Evolutionary conservation across 2,113 vertebrate species (phyloP), one percentile per base, ranked within the genome.

Genomic region (Cygnus atratus): DNA sequence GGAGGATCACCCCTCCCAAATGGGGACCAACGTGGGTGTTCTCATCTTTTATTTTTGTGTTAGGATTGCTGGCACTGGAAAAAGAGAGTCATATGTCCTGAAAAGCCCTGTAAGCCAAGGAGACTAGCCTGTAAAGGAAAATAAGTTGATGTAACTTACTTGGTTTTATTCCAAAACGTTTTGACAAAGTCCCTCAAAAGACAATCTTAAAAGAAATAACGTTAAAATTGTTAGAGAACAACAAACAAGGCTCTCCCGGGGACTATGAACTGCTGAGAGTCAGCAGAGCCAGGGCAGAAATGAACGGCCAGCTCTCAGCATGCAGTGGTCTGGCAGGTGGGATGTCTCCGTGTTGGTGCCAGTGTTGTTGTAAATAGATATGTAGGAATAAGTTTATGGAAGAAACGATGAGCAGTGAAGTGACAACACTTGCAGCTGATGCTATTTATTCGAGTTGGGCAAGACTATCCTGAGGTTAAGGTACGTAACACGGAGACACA

Each of bases 401-500:
- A 68, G 55, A 17, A 46, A 13, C 0, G 18, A 61, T 31, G 84
- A 88, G 71, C 41, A 24, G 25, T 3, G 48, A 55, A 59, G 57
- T 13, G 55, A 58, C 58, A 50, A 15, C 71, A 26, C 3, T 54
- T 7, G 29, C 48, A 65, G 84, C 43, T 29, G 57, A 55, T 13
- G 44, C 25, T 25, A 11, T n/a, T 81, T 70, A 19, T 79, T 74
- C 25, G 43, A 24, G n/a, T 31, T 6, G 50, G 90, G 59, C 2
- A 5, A 15, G 61, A 4, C 7, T 0, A 2, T 24, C 13, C 39
- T 2, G n/a, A 78, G 28, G 35, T 31, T 62, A 62, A 68, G n/a
- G 55, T 20, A 15, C 24, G 2, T 24, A 33, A 19, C 12, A 21
- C 5, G 4, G 46, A 58, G 48, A 8, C 0, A 6, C 5, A 4